Evolutionary conservation across 2,797 vertebrate genomes (phyloP).

Genomic region (Okamejei kenojei): DNA sequence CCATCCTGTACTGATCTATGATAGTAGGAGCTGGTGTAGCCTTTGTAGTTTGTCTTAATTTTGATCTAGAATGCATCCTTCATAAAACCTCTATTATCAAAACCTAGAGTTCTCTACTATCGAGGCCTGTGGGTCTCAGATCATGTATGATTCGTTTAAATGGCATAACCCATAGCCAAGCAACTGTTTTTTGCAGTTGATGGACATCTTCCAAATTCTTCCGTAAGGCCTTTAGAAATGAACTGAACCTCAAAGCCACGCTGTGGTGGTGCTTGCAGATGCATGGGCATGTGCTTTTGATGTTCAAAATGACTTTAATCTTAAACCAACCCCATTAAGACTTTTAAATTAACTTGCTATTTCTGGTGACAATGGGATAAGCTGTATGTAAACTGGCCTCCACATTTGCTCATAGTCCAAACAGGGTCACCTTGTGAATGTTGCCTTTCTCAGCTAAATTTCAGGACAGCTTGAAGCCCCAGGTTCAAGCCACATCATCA

Average conservation of each 20-base stretch:
- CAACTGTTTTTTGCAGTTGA: background rate
- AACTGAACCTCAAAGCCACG: background rate
- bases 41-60: background rate
- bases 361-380: background rate
- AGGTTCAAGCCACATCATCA: background rate
- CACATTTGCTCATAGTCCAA: background rate
- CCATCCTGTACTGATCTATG: background rate
- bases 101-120: background rate
- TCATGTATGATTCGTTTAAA: background rate
- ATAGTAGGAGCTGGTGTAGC: background rate
- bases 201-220: background rate
- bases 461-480: background rate
- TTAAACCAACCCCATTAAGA: background rate
- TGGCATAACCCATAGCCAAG: background rate
- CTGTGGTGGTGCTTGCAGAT: background rate
- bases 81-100: background rate
- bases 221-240: background rate
- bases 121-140: background rate
- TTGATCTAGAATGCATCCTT: background rate
- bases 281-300: background rate
- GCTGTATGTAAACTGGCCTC: background rate
- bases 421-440: background rate
- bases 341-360: background rate
- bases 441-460: background rate
- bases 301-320: background rate